Percentiles rank a stretch among this genome's conserved stretches.
phyloP scores from a whole-genome alignment of 2,888 invertebrate species.

The Helobdella robusta region DNA sequence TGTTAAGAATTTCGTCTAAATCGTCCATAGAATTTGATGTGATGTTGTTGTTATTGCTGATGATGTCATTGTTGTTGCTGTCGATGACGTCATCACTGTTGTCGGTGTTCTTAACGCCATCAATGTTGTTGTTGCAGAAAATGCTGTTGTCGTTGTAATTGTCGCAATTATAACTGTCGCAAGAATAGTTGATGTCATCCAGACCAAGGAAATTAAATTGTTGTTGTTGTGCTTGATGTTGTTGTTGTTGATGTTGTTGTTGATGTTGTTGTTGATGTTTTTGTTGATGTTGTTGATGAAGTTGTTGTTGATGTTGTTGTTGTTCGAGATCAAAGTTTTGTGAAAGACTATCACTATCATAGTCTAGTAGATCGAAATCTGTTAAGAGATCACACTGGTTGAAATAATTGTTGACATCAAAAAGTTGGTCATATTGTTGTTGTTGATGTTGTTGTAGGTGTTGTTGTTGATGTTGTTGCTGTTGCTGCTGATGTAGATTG shows the following conservation, averaged over 20 bases:
- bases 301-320: slow-evolving; percentile 10
- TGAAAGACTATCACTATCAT: no score
- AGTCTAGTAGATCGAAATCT: background rate
- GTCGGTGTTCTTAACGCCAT: background rate
- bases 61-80: no score
- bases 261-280: background rate
- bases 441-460: no score
- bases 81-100: no score
- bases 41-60: no score
- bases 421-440: no score
- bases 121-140: background rate
- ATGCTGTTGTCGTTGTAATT: background rate
- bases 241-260: slow-evolving; percentile 28
- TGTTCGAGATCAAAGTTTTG: background rate
- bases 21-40: no score
- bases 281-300: slow-evolving; percentile 1
- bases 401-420: no score
- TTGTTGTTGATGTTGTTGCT: slow-evolving; percentile 3
- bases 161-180: background rate
- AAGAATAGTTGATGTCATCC: background rate
- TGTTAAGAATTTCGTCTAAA: slow-evolving; percentile 39
- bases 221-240: slow-evolving; percentile 10
- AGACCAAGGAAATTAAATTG: background rate
- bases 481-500: slow-evolving; percentile 2
- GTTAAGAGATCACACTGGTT: background rate